phyloP scores from a whole-genome alignment of 2,113 vertebrate genomes.

The Silurus glanis region DNA sequence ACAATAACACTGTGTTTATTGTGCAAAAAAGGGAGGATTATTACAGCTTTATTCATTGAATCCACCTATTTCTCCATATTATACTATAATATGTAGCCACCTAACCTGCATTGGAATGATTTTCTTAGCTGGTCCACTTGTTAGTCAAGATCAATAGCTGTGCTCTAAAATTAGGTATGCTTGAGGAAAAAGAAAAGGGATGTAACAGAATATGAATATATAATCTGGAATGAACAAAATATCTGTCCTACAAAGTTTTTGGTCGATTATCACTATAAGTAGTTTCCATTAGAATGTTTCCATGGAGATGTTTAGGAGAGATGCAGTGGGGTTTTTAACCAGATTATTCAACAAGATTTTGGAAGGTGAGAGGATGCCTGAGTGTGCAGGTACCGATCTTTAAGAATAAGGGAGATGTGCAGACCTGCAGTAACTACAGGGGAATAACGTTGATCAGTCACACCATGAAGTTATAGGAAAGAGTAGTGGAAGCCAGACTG shows the following conservation, averaged over 20 bases:
- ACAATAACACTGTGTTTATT: neutral
- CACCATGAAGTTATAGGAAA: too few relatives aligned
- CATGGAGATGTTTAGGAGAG: too few relatives aligned
- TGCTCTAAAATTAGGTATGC: constrained; percentile 10
- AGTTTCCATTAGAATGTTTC: neutral
- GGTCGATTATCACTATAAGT: neutral
- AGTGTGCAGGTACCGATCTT: too few relatives aligned
- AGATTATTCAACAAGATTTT: too few relatives aligned
- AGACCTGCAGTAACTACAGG: too few relatives aligned
- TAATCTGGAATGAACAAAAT: neutral
- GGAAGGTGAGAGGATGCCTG: too few relatives aligned
- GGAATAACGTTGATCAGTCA: too few relatives aligned
- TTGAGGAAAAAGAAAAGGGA: neutral
- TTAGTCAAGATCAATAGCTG: constrained; percentile 3
- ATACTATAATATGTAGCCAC: neutral
- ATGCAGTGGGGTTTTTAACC: too few relatives aligned
- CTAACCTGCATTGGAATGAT: neutral
- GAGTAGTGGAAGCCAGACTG: too few relatives aligned
- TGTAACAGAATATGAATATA: neutral
- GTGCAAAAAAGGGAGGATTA: neutral
- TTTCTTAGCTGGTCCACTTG: neutral
- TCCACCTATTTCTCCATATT: neutral
- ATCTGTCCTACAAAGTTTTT: neutral
- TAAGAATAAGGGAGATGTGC: too few relatives aligned
- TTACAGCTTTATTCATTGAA: neutral